Base-by-base conservation (phyloP, 1,140 invertebrate species). In the Pentalonia nigronervosa region DNA sequence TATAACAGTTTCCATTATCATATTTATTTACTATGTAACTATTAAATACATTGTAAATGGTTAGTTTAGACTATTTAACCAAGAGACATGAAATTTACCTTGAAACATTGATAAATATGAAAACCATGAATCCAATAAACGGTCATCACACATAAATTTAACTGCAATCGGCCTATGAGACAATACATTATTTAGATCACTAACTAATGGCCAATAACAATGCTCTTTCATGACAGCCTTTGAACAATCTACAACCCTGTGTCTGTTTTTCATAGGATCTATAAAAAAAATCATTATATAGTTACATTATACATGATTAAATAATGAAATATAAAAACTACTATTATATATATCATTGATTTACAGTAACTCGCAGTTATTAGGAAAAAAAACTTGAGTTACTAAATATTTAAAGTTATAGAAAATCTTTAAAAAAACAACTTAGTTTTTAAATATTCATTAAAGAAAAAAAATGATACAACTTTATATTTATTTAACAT, bases 191-290 rank as follows among this genome's bases (percentile, higher is more conserved):
- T 99, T 99, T 67, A 99, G 96, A 96, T 99, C 99, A 1, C 98
- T 99, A 67, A 99, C 98, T 7, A 99, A 96, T 23, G 99, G 98
- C 99, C 99, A 99, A 95, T 99, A 99, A 95, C 98, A 99, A 95
- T 99, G 99, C 95, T 99, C 98, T 95, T 98, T 99, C 98, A 99
- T 99, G 11, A 99, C 97, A 94, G 97, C 96, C 94, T 97, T 96
- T 25, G 97, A 97, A 95, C 98, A 99, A 95, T 99, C 98, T 14
- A 99, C 98, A n/a, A 99, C 98, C 94, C 96, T 67, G n/a, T 91
- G 93, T 88, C 21, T 84, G 34, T 91, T 91, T 91, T 47, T 92
- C 6, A 2, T 50, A 45, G 36, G 30, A 67, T 60, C 93, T 93
- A 60, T n/a, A 7, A 47, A 45, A 47, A 56, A 91, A 45, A 83